These are phyloP conservation scores for Rotaria magnacalcarata DNA, from an alignment of 2,888 invertebrate species.

Conservation along the genomic window DNA sequence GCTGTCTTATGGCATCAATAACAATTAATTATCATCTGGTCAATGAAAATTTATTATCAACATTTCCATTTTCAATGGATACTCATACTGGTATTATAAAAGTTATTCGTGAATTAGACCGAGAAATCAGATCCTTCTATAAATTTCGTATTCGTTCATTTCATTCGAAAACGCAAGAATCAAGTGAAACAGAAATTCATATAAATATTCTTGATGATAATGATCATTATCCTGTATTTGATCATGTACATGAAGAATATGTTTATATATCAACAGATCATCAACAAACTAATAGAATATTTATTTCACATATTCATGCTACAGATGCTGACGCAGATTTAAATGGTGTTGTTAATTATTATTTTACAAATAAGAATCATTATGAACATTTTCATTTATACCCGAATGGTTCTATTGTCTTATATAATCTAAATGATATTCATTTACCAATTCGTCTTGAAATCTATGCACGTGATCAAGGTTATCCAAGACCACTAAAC, in stretches of 20 bases:
- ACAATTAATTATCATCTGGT: background rate
- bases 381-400: constrained; percentile 19
- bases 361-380: background rate
- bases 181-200: background rate
- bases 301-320: constrained; percentile 60
- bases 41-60: background rate
- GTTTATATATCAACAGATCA: constrained; percentile 13
- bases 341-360: constrained; percentile 69
- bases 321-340: constrained; percentile 65
- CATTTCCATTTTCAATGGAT: background rate
- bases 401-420: background rate
- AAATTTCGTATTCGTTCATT: background rate
- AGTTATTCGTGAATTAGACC: constrained; percentile 14
- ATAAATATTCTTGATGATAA: constrained; percentile 1
- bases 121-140: background rate
- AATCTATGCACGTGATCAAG: constrained; percentile 19
- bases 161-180: background rate
- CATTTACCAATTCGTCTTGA: background rate
- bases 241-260: background rate
- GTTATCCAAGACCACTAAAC: background rate
- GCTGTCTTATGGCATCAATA: background rate
- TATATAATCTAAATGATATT: background rate
- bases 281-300: background rate
- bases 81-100: background rate
- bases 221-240: constrained; percentile 14